Evolutionary conservation across 2,888 invertebrate species (phyloP).

Genomic region (Sclerodermus sp.): DNA sequence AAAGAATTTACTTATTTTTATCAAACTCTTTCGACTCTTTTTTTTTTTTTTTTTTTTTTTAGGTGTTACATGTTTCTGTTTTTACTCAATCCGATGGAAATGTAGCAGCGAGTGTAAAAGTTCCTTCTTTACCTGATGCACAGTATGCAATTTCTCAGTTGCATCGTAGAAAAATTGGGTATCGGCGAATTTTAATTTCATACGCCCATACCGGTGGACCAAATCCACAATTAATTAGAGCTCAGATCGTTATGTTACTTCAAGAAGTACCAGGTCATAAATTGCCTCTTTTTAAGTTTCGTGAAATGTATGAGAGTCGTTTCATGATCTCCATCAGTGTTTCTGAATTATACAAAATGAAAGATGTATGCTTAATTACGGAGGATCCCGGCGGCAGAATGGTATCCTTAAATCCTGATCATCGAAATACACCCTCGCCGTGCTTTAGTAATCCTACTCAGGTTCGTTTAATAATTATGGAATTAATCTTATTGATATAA

Average conservation of each 20-base stretch:
- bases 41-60: conserved; percentile 17
- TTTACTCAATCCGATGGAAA: conserved; percentile 69
- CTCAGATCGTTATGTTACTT: conserved; percentile 73
- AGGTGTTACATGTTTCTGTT: conserved; percentile 67
- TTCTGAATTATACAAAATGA: conserved; percentile 72
- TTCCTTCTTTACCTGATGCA: conserved; percentile 72
- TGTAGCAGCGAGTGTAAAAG: conserved; percentile 71
- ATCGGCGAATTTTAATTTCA: conserved; percentile 77
- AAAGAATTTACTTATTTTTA: neutral
- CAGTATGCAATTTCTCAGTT: conserved; percentile 78
- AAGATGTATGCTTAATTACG: conserved; percentile 76
- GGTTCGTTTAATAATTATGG: conserved; percentile 30
- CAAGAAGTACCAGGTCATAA: conserved; percentile 74
- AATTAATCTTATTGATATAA: neutral
- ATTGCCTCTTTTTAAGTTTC: conserved; percentile 78
- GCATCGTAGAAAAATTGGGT: conserved; percentile 80
- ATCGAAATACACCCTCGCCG: conserved; percentile 63
- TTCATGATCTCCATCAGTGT: conserved; percentile 75
- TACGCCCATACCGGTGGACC: conserved; percentile 68
- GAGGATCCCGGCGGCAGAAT: conserved; percentile 72
- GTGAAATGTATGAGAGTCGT: conserved; percentile 81
- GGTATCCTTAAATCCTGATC: conserved; percentile 68
- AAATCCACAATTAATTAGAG: conserved; percentile 67
- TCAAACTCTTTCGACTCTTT: neutral
- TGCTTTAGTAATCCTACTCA: conserved; percentile 47